Base-by-base conservation (phyloP, 2,888 invertebrate species). In the Diloba caeruleocephala region DNA sequence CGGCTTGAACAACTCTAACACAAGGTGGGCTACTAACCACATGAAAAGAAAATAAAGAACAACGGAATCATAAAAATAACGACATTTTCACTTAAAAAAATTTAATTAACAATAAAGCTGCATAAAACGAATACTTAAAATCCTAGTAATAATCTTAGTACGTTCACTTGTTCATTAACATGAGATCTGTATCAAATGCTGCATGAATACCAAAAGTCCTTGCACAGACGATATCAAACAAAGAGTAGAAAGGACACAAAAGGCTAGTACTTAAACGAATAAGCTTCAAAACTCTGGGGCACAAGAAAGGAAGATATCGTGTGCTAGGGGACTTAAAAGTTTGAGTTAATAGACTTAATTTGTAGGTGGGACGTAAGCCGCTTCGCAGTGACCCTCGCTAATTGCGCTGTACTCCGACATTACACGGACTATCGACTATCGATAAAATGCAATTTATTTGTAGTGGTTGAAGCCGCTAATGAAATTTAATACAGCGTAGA, bases 281-380 rank as follows among this genome's bases (percentile, higher is more conserved):
- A 92, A 93, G 89, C 92, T 80, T 80, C 87, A 78, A 90, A 44
- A 92, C 87, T 90, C 87, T 45, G 77, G 73, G 71, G 82, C 81
- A 85, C 90, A 92, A 93, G 92, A 91, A 91, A 87, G 89, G 89
- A 88, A 89, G 86, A 90, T 91, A 84, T 85, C 88, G 88, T 85
- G 87, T 85, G 87, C 84, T 82, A 83, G 82, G 79, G 90, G 93
- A 91, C 92, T 92, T 92, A 92, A 92, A 93, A 92, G 89, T 93
- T 92, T 85, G 85, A 88, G 79, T 90, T 89, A 91, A 92, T 92
- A 89, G 92, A 90, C 92, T 93, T 93, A 92, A 92, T 92, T 91
- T 92, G 91, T 88, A 90, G 90, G 86, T 87, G 82, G 81, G 78
- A 83, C 76, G 76, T 91, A 90, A 91, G 90, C 90, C 84, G 89